These are phyloP conservation scores for Channallabes apus DNA, from an alignment of 2,797 vertebrate genomes.

Conservation along the genomic window DNA sequence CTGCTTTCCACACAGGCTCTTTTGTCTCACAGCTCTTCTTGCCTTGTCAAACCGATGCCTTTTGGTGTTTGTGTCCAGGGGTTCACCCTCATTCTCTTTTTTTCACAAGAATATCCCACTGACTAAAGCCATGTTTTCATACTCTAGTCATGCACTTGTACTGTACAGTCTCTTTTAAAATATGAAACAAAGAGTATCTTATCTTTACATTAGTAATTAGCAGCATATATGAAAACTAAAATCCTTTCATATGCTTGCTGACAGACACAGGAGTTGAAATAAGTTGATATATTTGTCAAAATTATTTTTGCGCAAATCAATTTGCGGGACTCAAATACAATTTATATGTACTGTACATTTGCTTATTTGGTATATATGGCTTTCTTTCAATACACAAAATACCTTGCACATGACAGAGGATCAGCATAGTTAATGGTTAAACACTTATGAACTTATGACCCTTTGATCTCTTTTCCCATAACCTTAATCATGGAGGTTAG, in stretches of 20 bases:
- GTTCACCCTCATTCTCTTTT: slow-evolving; percentile 5
- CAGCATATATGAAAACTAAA: not conserved
- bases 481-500: not conserved
- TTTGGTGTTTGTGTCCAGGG: slow-evolving; percentile 50
- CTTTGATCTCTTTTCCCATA: not conserved
- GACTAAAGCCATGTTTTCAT: not conserved
- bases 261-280: not conserved
- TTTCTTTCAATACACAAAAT: too few relatives aligned
- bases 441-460: not conserved
- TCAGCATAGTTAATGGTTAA: not conserved
- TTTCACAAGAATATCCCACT: not conserved
- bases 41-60: slow-evolving; percentile 58
- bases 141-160: not conserved
- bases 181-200: not conserved
- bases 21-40: slow-evolving; percentile 54
- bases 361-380: not conserved
- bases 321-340: not conserved
- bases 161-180: not conserved
- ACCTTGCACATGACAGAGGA: not conserved
- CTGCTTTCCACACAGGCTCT: slow-evolving; percentile 51
- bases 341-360: not conserved
- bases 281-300: not conserved
- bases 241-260: not conserved
- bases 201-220: not conserved
- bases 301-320: not conserved